phyloP scores from a whole-genome alignment of 35 echinoderm and acorn worm genomes.

The Heliocidaris tuberculata region DNA sequence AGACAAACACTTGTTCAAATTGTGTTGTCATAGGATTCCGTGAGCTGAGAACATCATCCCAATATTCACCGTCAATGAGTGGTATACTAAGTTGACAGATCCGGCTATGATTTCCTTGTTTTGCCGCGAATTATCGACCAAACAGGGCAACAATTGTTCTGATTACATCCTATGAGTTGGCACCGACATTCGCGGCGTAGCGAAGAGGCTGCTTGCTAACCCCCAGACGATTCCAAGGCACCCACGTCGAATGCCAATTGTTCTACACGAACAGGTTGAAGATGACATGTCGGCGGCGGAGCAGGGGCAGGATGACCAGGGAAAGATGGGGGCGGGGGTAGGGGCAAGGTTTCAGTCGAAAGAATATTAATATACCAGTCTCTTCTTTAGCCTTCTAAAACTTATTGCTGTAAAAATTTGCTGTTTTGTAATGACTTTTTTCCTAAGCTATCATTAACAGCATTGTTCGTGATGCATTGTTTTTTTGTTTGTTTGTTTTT shows the following conservation, averaged over 20 bases:
- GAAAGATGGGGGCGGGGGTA: not conserved
- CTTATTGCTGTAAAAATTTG: too few relatives aligned
- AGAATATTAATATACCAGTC: too few relatives aligned
- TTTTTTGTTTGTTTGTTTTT: too few relatives aligned
- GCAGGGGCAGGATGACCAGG: not conserved
- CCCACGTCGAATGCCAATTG: not conserved
- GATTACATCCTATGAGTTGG: constrained; percentile 36
- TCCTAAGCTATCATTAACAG: too few relatives aligned
- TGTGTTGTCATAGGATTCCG: not conserved
- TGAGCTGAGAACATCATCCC: not conserved
- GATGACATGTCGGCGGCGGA: not conserved
- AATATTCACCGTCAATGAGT: constrained; percentile 16
- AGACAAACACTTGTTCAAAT: not conserved
- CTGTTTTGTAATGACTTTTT: too few relatives aligned
- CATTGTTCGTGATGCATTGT: too few relatives aligned
- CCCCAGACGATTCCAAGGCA: not conserved
- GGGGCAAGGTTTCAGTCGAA: not conserved
- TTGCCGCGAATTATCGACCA: constrained; percentile 31
- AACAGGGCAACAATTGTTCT: constrained; percentile 34
- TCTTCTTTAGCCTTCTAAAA: too few relatives aligned
- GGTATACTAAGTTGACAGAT: constrained; percentile 23
- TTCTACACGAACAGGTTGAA: not conserved
- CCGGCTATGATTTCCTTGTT: constrained; percentile 34
- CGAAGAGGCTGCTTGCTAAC: not conserved
- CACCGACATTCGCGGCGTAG: not conserved